phyloP scores from a whole-genome alignment of 2,113 vertebrate species.

The Myrmecophaga tridactyla region DNA sequence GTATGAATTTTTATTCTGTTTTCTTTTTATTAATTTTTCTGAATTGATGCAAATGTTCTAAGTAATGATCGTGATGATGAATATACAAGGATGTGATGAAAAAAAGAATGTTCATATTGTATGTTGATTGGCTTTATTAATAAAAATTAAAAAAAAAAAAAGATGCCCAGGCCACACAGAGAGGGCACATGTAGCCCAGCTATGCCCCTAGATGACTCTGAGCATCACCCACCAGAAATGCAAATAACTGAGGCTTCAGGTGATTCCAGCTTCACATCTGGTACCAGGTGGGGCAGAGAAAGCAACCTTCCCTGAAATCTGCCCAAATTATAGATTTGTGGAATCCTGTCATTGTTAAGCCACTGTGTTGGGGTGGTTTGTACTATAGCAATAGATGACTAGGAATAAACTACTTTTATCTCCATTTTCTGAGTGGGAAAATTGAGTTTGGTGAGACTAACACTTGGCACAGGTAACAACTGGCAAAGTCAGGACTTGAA shows the following conservation, averaged over 20 bases:
- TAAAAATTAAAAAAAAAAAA: no score
- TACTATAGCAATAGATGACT: neutral
- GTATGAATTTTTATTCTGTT: no score
- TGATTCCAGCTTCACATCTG: neutral
- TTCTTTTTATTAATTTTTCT: no score
- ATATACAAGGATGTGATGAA: no score
- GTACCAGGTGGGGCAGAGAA: neutral
- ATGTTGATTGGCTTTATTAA: no score
- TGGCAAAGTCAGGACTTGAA: neutral
- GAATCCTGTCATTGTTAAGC: neutral
- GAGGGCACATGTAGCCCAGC: neutral
- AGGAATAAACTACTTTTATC: neutral
- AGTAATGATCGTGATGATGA: no score
- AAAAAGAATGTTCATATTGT: no score
- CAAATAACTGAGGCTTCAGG: neutral
- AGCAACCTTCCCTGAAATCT: neutral
- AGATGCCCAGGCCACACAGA: neutral
- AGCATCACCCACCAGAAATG: neutral
- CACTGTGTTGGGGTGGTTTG: neutral
- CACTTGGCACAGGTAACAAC: neutral
- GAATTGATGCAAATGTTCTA: no score
- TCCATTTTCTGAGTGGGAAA: neutral
- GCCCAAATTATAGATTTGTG: neutral
- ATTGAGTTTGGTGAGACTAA: neutral
- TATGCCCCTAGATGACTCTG: neutral